These are phyloP conservation scores for Ammospiza nelsoni DNA, from an alignment of 2,113 vertebrate genomes.

Conservation along the genomic window DNA sequence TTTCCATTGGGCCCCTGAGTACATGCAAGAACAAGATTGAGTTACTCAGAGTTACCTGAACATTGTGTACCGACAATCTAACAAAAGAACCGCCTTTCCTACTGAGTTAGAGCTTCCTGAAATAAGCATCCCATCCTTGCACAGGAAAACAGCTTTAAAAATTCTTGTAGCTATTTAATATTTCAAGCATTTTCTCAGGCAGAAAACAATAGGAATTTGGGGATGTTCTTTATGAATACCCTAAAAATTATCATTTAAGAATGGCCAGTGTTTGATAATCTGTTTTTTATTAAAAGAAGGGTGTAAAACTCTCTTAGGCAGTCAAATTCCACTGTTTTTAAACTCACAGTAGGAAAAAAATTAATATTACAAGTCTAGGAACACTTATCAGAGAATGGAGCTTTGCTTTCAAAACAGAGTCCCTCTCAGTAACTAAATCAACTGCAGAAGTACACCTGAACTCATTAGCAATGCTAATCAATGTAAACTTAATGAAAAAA, in stretches of 20 bases:
- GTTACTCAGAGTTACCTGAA: slow-evolving; percentile 53
- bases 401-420: background rate
- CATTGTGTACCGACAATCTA: background rate
- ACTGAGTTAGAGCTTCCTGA: background rate
- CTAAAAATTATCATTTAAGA: background rate
- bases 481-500: background rate
- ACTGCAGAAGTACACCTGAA: background rate
- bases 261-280: background rate
- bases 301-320: background rate
- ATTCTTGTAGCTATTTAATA: background rate
- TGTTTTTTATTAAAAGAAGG: background rate
- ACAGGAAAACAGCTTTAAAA: background rate
- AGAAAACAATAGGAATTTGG: background rate
- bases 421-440: background rate
- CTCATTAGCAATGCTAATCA: background rate
- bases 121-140: background rate
- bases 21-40: slow-evolving; percentile 33
- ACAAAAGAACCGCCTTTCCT: background rate
- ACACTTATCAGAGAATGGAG: background rate
- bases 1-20: background rate
- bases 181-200: background rate
- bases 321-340: background rate
- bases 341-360: background rate
- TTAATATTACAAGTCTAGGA: background rate
- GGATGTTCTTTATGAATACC: background rate